These are phyloP conservation scores for Drosophila pseudotalamancana DNA, from an alignment of 2,888 invertebrate species.

Conservation along the genomic window DNA sequence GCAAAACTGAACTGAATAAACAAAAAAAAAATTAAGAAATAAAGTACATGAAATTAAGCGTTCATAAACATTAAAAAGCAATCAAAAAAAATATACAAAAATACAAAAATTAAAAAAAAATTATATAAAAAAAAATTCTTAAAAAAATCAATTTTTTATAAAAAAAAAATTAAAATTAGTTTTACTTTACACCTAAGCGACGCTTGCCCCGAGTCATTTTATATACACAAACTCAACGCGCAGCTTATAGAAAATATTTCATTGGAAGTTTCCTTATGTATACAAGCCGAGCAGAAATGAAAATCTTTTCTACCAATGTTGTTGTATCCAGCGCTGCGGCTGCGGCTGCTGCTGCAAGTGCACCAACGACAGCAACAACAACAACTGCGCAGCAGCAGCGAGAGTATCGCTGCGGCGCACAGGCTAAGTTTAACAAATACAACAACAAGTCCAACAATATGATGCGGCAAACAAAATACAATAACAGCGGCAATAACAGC, in stretches of 20 bases:
- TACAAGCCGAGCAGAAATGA: conserved; percentile 65
- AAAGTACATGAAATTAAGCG: conserved; percentile 42
- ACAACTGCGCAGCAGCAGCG: conserved; percentile 52
- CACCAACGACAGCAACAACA: conserved; percentile 35
- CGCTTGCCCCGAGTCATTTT: conserved; percentile 40
- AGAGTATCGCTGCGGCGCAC: conserved; percentile 54
- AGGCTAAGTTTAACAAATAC: conserved; percentile 49
- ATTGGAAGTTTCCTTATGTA: conserved; percentile 38
- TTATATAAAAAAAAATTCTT: conserved; percentile 4
- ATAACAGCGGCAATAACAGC: conserved; percentile 38
- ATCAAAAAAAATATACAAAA: conserved; percentile 14
- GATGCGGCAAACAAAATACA: conserved; percentile 31
- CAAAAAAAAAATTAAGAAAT: conserved; percentile 27
- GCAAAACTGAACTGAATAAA: conserved; percentile 22
- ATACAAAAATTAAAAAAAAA: conserved; percentile 9
- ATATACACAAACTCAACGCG: conserved; percentile 39
- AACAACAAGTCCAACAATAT: conserved; percentile 39
- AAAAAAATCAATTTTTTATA: conserved; percentile 28
- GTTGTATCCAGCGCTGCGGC: conserved; percentile 31
- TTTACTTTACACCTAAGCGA: conserved; percentile 24
- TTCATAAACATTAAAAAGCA: conserved; percentile 12
- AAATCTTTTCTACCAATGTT: conserved; percentile 73
- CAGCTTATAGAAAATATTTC: neutral
- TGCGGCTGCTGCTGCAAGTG: conserved; percentile 17
- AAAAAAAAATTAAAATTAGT: conserved; percentile 34